Conservation (phyloP, 1,140 invertebrate genomes). For the Mactra quadrangularis region DNA sequence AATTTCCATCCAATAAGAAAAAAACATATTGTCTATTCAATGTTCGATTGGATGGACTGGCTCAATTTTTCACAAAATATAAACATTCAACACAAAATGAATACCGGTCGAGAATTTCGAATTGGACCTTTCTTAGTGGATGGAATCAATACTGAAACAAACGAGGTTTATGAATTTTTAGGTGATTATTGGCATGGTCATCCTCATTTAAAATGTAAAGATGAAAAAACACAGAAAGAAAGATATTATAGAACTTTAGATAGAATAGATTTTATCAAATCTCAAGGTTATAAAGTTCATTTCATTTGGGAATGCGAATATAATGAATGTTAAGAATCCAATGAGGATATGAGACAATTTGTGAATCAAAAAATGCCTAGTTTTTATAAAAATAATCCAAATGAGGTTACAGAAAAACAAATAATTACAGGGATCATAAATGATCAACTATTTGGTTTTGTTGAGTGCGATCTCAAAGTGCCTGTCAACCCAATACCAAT, state of each 20-base stretch:
- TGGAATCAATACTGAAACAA: not conserved
- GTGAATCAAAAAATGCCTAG: not conserved
- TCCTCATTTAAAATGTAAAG: too few relatives aligned
- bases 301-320: conserved; percentile 14
- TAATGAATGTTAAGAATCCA: not conserved
- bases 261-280: not conserved
- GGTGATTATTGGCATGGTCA: conserved; percentile 1
- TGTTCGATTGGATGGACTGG: conserved; percentile 57
- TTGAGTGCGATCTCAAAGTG: conserved; percentile 59
- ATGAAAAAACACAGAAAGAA: not conserved
- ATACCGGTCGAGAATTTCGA: not conserved
- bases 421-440: conserved; percentile 38
- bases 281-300: not conserved
- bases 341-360: conserved; percentile 7
- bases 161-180: conserved; percentile 6
- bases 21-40: too few relatives aligned
- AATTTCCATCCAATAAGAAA: conserved; percentile 25
- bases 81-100: conserved; percentile 22
- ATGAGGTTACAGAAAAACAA: not conserved
- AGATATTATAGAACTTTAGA: not conserved
- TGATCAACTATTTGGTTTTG: conserved; percentile 60
- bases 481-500: not conserved
- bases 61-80: not conserved
- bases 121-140: conserved; percentile 2
- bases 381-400: not conserved